A percentile compares a stretch with the other conserved stretches of the same genome.
Evolutionary conservation across 2,888 invertebrate species (phyloP).

Genomic region (Oscheius onirici): DNA sequence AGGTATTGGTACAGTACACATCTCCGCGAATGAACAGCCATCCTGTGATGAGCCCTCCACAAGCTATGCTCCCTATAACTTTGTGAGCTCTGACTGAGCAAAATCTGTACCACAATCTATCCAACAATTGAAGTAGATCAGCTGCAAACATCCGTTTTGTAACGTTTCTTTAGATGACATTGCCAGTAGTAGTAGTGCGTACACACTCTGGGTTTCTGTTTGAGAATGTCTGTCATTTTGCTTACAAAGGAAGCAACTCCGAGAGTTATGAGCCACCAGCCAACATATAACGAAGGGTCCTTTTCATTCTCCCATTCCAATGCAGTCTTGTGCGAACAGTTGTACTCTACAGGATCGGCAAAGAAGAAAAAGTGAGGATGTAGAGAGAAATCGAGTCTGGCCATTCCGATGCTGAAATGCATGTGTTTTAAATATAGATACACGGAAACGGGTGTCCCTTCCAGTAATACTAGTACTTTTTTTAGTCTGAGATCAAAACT

Average conservation of each 20-base stretch:
- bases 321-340: not conserved
- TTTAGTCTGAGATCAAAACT: no score
- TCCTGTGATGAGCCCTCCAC: conserved; percentile 15
- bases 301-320: conserved; percentile 2
- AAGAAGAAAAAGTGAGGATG: conserved; percentile 2
- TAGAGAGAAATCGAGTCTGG: not conserved
- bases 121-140: conserved; percentile 18
- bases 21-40: conserved; percentile 10
- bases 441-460: no score
- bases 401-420: no score
- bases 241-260: conserved; percentile 1
- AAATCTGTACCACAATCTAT: conserved; percentile 2
- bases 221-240: not conserved
- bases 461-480: no score
- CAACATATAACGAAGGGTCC: not conserved
- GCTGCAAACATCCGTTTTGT: conserved; percentile 1
- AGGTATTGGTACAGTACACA: conserved; percentile 9
- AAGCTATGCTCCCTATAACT: conserved; percentile 12
- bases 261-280: conserved; percentile 1
- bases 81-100: not conserved
- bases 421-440: no score
- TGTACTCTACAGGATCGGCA: conserved; percentile 5
- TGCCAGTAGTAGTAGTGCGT: not conserved
- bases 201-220: not conserved
- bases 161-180: conserved; percentile 10